A percentile compares a stretch with the other conserved stretches of the same genome.
phyloP scores from a whole-genome alignment of 2,113 vertebrate species.

The Dromiciops gliroides region DNA sequence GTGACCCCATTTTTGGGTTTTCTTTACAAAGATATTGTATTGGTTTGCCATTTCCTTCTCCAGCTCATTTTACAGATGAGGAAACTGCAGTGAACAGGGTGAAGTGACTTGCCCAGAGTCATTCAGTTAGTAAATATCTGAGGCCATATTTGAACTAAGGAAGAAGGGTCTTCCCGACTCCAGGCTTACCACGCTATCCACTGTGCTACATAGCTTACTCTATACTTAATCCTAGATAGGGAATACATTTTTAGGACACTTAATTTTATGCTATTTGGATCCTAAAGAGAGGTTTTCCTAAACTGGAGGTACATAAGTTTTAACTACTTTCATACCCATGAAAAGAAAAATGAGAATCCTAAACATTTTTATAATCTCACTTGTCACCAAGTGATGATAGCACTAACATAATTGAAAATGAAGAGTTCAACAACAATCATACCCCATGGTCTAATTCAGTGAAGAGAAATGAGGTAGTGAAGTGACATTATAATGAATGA shows the following conservation, averaged over 20 bases:
- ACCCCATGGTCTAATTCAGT: neutral
- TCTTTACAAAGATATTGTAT: neutral
- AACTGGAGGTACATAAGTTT: neutral
- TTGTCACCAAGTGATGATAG: neutral
- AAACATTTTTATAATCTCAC: neutral
- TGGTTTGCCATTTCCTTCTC: neutral
- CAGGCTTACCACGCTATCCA: neutral
- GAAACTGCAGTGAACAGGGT: neutral
- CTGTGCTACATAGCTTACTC: neutral
- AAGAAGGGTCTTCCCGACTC: neutral
- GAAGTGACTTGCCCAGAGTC: neutral
- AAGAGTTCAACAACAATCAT: constrained; percentile 5
- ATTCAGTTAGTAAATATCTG: neutral
- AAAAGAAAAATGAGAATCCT: neutral
- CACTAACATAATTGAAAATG: neutral
- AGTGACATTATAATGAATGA: neutral
- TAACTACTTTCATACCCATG: neutral
- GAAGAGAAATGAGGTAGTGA: neutral
- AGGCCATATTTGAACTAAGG: neutral
- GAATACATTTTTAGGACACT: neutral
- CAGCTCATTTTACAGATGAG: neutral
- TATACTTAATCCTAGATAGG: neutral
- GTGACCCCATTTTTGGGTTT: neutral
- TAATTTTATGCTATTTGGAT: neutral
- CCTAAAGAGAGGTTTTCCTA: neutral